Evolutionary conservation across 2,113 vertebrate species (phyloP), one percentile per base, ranked within the genome.

Genomic region (Anolis sagrei): DNA sequence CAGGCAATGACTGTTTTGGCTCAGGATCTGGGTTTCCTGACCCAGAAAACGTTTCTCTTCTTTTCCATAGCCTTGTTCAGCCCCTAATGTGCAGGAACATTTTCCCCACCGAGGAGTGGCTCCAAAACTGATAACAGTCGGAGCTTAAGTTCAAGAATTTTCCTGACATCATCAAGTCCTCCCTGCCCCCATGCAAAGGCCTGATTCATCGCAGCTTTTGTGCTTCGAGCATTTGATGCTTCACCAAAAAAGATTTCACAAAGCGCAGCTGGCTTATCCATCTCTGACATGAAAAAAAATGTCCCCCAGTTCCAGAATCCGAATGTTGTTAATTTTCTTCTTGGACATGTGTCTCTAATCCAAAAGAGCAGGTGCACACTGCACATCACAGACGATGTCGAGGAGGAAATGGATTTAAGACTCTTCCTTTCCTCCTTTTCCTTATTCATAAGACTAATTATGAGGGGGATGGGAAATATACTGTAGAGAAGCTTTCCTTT

Each of bases 191-290:
- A 69, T 1, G 3, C 21, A 58, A 2, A 32, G 8, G 76, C 48
- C 82, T 80, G 58, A 80, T 66, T 83, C 81, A 79, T 79, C 82
- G 3, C 14, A 5, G 76, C 76, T 66, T 54, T 69, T 76, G 76
- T 84, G 44, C 48, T n/a, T 79, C 11, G 2, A 66, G 86, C 5
- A 13, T 72, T 79, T 79, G 86, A 87, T 36, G 32, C 27, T 32
- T 36, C 72, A 81, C 58, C 54, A 16, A 58, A 86, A 75, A 76
- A 39, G 79, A 29, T 54, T 51, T 74, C 13, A 2, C 58, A 75
- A 84, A 80, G 86, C 69, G 25, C 70, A 69, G 69, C 51, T 25
- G 21, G 61, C 72, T 44, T 54, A 7, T 32, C 76, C 70, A 58
- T 58, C 77, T 75, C 48, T 27, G 44, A 32, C 27, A 77, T 61